These are phyloP conservation scores for Budorcas taxicolor DNA, from an alignment of 2,113 vertebrate species.

Conservation along the genomic window DNA sequence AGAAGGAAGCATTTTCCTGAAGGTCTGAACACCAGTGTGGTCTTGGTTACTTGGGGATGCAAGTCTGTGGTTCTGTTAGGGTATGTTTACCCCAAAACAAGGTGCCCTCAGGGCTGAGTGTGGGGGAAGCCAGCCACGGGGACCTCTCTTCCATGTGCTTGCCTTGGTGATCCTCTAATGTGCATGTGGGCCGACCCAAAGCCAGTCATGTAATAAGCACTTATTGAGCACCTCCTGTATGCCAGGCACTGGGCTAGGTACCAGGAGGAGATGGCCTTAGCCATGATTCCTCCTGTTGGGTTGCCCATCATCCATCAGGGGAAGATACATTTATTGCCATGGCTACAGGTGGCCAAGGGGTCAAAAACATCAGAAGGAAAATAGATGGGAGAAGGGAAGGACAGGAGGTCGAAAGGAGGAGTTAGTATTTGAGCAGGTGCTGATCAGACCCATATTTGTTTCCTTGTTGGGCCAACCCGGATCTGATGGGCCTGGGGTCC, in stretches of 20 bases:
- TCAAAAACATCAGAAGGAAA: not conserved
- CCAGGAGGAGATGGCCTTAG: not conserved
- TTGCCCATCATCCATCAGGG: fast-evolving
- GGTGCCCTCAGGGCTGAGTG: not conserved
- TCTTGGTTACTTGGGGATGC: not conserved
- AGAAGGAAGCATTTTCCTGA: not conserved
- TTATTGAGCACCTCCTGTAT: not conserved
- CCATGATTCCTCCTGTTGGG: not conserved
- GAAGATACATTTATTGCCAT: not conserved
- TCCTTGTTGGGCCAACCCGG: not conserved
- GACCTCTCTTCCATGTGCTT: not conserved
- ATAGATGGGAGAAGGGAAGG: fast-evolving
- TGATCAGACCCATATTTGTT: not conserved
- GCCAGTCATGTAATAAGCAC: not conserved
- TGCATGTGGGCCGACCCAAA: fast-evolving
- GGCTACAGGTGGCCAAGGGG: not conserved
- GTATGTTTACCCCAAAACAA: not conserved
- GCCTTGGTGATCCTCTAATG: not conserved
- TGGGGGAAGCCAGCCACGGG: fast-evolving
- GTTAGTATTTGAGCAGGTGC: fast-evolving
- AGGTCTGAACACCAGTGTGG: fast-evolving
- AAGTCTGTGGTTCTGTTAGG: not conserved
- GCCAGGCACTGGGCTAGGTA: not conserved
- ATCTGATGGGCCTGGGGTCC: not conserved
- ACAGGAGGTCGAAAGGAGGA: not conserved